Percentiles rank a stretch among this genome's conserved stretches.
phyloP scores from a whole-genome alignment of 2,797 vertebrate species.

The Gymnocypris eckloni region DNA sequence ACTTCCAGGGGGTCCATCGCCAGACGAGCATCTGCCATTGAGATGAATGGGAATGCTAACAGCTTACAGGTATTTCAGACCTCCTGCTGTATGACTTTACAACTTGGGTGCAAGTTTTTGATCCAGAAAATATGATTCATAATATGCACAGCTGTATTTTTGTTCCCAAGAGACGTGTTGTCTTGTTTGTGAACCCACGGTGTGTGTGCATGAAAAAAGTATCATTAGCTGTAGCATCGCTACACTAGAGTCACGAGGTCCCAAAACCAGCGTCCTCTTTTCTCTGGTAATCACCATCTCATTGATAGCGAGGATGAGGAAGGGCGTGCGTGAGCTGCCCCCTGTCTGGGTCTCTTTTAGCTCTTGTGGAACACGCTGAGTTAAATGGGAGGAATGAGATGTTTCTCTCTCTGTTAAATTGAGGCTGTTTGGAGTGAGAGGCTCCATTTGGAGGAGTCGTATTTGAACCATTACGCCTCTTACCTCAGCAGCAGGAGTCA shows the following conservation, averaged over 20 bases:
- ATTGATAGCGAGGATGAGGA: conserved; percentile 30
- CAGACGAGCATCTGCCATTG: neutral
- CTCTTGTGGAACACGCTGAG: conserved; percentile 36
- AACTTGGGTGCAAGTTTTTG: neutral
- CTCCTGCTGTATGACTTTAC: conserved; percentile 17
- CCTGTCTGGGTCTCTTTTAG: conserved; percentile 20
- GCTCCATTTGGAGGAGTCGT: conserved; percentile 70
- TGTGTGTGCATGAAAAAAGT: conserved; percentile 28
- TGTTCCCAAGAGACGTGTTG: neutral
- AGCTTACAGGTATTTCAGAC: conserved; percentile 16
- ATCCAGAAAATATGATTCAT: conserved; percentile 8
- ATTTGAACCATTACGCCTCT: conserved; percentile 78
- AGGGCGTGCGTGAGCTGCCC: conserved; percentile 20
- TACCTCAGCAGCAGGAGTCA: conserved; percentile 74
- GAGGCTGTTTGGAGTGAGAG: conserved; percentile 71
- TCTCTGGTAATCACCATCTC: conserved; percentile 25
- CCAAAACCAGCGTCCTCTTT: conserved; percentile 46
- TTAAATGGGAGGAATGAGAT: conserved; percentile 46
- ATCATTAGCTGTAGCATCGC: conserved; percentile 49
- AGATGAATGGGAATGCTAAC: conserved; percentile 1
- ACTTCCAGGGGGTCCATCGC: conserved; percentile 17
- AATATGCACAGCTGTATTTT: conserved; percentile 28
- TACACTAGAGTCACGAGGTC: conserved; percentile 37
- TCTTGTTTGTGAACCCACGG: neutral
- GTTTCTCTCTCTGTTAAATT: conserved; percentile 49